Conservation (phyloP, 2,113 vertebrate genomes). For the Eretmochelys imbricata region DNA sequence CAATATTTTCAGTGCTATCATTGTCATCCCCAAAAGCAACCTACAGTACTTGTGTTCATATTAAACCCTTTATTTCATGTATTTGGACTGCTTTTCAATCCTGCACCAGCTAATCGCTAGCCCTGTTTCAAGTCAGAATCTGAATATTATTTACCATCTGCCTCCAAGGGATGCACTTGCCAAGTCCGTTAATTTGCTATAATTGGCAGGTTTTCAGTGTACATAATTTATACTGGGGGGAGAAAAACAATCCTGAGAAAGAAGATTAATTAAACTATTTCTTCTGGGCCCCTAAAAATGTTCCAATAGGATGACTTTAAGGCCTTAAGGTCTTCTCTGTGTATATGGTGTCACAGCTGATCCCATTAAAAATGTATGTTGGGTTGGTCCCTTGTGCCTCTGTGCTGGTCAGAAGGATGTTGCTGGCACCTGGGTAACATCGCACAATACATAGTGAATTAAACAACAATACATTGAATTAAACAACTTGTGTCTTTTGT, state of each 20-base stretch:
- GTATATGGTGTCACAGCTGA: constrained; percentile 82
- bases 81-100: constrained; percentile 78
- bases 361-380: constrained; percentile 86
- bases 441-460: constrained; percentile 81
- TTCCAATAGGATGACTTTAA: constrained; percentile 81
- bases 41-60: constrained; percentile 63
- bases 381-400: constrained; percentile 78
- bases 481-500: constrained; percentile 81
- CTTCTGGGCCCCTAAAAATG: constrained; percentile 79
- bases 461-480: constrained; percentile 81
- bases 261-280: constrained; percentile 85
- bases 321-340: constrained; percentile 79
- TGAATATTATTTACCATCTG: constrained; percentile 88
- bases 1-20: constrained; percentile 70
- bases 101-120: constrained; percentile 79
- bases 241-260: constrained; percentile 75
- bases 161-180: constrained; percentile 82
- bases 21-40: constrained; percentile 55
- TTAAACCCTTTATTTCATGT: constrained; percentile 77
- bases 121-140: constrained; percentile 83
- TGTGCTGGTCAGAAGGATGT: constrained; percentile 79
- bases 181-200: constrained; percentile 86
- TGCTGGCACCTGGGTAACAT: constrained; percentile 83
- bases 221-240: constrained; percentile 82
- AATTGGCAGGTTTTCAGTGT: constrained; percentile 87